Evolutionary conservation across 2,797 vertebrate species (phyloP), one percentile per base, ranked within the genome.

Genomic region (Molossus alvarezi): DNA sequence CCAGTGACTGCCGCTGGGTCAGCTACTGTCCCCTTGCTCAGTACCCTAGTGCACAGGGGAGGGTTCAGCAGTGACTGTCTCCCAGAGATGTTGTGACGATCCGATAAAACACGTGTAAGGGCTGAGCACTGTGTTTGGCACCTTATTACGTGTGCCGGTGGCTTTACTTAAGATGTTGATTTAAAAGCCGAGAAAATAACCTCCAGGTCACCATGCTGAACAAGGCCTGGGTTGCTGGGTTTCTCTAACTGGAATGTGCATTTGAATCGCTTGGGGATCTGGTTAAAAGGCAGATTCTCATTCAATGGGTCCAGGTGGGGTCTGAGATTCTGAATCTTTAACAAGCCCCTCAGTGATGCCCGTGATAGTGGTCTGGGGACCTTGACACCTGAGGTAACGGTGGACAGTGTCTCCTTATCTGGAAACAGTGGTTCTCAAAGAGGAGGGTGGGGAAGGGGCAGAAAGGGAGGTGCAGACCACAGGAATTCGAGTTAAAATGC

Each of bases 91-190:
- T 62, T 72, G 6, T 65, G 53, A 86, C 57, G 69, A 58, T 92
- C 86, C 90, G 87, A 72, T 69, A n/a, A 86, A 94, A 64, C 23
- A 73, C 20, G 58, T 67, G 58, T 60, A n/a, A 92, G 94, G 53
- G 29, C 23, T 58, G 57, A 82, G 60, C 20, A 58, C 33, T 10
- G 8, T 88, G 21, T 65, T n/a, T 33, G 62, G n/a, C 48, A 45
- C 3, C 20, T 67, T 53, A 12, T 27, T 33, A 33, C 33, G 15
- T 57, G 20, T 62, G 23, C 45, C 62, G 41, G 60, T 62, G 69
- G 29, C 18, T 85, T 94, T 86, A 85, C 71, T 87, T 37, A 83
- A 90, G 72, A 88, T 77, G 9, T 65, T 60, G 79, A 58, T 73
- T 79, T n/a, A 82, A 71, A 80, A 90, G 5, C 25, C n/a, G 83